Evolutionary conservation across 2,888 invertebrate species (phyloP), one percentile per base, ranked within the genome.

Genomic region (Cremastinae sp.): DNA sequence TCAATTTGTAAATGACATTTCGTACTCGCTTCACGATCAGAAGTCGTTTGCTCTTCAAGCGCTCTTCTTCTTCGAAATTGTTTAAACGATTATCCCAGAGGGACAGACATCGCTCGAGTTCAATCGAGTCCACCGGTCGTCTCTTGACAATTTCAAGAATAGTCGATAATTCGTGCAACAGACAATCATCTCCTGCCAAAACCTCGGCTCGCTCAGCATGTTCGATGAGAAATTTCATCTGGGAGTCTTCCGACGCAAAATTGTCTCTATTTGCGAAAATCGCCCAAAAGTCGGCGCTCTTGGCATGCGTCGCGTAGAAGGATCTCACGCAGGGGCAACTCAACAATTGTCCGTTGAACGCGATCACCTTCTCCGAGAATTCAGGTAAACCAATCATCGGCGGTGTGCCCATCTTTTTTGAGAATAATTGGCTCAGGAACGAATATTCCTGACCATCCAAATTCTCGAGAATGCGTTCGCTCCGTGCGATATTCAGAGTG

Each of bases 301-400:
- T 38, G 2, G 22, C 68, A 28, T 49, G 16, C 4, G 14, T 49
- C 22, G 16, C 14, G 8, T 38, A 49, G 28, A 68, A 68, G 3
- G 8, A 0, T 58, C 38, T 38, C 14, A 16, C 16, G n/a, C 5
- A 38, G 8, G 22, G 36, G 49, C 38, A 49, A 14, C 3, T 18
- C 22, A 38, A n/a, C 4, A 12, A 51, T 38, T 58, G 58, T 22
- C 38, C 22, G 9, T 58, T 68, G 45, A 68, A 68, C 8, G 49
- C 41, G 5, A 41, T 58, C 2, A 49, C 2, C 0, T 12, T 49
- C 4, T 22, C 28, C 0, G 59, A 16, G 9, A 58, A 68, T n/a
- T 68, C 68, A n/a, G 10, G 20, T 20, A 68, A 38, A 7, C 47
- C 58, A 20, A 22, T 20, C 38, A 36, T 20, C 2, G 45, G n/a